Conservation (phyloP, 2,113 vertebrate species). For the Megaceryle torquata region DNA sequence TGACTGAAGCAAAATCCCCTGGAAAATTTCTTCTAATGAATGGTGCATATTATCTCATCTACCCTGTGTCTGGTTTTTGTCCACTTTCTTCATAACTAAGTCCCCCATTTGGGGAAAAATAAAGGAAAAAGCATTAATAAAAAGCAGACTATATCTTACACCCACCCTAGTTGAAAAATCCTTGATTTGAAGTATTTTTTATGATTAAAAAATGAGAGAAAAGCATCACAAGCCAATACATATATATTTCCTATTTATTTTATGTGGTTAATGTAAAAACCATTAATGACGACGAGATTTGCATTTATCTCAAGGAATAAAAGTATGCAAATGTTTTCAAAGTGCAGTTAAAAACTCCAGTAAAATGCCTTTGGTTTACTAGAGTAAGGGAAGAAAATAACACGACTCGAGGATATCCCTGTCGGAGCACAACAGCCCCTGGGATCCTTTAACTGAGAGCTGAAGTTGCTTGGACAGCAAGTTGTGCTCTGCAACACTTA, state of each 20-base stretch:
- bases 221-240: background rate
- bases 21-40: background rate
- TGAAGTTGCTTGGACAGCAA: background rate
- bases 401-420: rapidly evolving
- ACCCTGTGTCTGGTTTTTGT: background rate
- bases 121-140: background rate
- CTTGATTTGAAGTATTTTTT: background rate
- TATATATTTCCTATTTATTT: background rate
- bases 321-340: background rate
- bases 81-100: background rate
- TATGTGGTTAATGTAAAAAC: background rate
- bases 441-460: background rate
- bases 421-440: background rate
- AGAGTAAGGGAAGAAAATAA: background rate
- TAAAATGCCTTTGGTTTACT: background rate
- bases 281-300: background rate
- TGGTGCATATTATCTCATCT: background rate
- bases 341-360: background rate
- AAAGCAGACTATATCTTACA: background rate
- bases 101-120: background rate
- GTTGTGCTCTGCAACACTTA: background rate
- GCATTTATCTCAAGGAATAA: background rate
- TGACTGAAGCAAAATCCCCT: background rate
- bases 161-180: background rate
- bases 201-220: background rate